Base-by-base conservation (phyloP, 2,888 invertebrate genomes). In the Sthenelais limicola region DNA sequence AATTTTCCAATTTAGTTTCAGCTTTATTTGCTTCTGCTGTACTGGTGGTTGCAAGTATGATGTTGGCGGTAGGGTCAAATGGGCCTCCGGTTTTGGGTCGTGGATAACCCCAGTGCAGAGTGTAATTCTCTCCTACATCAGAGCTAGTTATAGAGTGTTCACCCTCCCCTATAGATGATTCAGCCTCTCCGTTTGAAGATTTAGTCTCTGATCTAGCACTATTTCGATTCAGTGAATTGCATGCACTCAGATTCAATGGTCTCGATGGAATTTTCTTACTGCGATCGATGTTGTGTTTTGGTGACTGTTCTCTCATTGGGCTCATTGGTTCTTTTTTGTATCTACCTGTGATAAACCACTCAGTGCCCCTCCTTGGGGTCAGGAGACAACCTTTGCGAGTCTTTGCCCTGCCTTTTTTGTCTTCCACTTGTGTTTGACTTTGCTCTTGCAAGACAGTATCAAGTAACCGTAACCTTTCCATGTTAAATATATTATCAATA, bases 281-380 rank as follows among this genome's bases (percentile, higher is more conserved):
- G 62, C 7, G 3, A 9, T 43, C 18, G 12, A 12, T 43, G 18
- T 43, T 9, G n/a, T n/a, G n/a, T n/a, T n/a, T n/a, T n/a, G n/a
- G n/a, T n/a, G n/a, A n/a, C n/a, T n/a, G n/a, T n/a, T n/a, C n/a
- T n/a, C n/a, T n/a, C n/a, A n/a, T n/a, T n/a, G 38, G 9, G 15
- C 43, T 62, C 4, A 18, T 3, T n/a, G 35, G 38, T 24, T 62
- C 62, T 26, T 62, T 33, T 24, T 62, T 62, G 15, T 62, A 62
- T 18, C 62, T n/a, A 24, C 62, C 62, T 5, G 62, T 62, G 2
- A 62, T 35, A 24, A 62, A 62, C 62, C 62, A 62, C 62, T 62
- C 62, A 24, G 35, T 24, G n/a, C 62, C 62, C 5, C 62, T 2
- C 12, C 62, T 21, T 1, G 62, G 62, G 2, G 38, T 62, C 38